Percentiles rank a stretch among this genome's conserved stretches.
phyloP scores from a whole-genome alignment of 2,113 vertebrate species.

The Sigmodon hispidus region DNA sequence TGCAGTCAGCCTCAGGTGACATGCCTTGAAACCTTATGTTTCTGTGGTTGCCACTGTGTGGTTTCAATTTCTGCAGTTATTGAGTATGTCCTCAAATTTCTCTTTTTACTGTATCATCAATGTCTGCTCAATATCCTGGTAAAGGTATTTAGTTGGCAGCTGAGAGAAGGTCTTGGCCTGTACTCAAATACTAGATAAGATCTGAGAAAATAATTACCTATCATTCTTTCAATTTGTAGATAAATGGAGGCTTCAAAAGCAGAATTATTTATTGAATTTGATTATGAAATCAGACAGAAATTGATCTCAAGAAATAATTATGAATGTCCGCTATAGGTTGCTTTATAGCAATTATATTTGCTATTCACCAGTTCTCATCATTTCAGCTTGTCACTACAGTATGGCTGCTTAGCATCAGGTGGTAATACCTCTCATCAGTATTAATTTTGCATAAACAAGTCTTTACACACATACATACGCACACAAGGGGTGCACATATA shows the following conservation, averaged over 20 bases:
- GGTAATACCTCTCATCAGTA: background rate
- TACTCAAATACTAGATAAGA: accelerated
- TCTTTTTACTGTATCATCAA: background rate
- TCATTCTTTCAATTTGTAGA: background rate
- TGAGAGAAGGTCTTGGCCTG: background rate
- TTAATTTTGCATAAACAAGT: background rate
- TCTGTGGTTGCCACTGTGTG: accelerated
- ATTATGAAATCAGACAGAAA: background rate
- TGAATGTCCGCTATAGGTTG: background rate
- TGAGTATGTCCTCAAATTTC: background rate
- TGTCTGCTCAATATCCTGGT: background rate
- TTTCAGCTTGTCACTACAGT: background rate
- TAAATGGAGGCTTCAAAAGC: background rate
- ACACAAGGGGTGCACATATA: no score
- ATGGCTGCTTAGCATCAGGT: background rate
- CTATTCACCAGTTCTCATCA: background rate
- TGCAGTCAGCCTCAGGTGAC: accelerated
- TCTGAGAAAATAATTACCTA: background rate
- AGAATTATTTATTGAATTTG: background rate
- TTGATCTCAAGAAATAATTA: background rate
- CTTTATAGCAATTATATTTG: background rate
- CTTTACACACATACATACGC: no score
- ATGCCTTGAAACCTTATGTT: accelerated
- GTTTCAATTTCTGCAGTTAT: background rate
- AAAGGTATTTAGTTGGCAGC: background rate